These are phyloP conservation scores for Ceyx margarethae DNA, from an alignment of 2,113 vertebrate species.

Conservation along the genomic window DNA sequence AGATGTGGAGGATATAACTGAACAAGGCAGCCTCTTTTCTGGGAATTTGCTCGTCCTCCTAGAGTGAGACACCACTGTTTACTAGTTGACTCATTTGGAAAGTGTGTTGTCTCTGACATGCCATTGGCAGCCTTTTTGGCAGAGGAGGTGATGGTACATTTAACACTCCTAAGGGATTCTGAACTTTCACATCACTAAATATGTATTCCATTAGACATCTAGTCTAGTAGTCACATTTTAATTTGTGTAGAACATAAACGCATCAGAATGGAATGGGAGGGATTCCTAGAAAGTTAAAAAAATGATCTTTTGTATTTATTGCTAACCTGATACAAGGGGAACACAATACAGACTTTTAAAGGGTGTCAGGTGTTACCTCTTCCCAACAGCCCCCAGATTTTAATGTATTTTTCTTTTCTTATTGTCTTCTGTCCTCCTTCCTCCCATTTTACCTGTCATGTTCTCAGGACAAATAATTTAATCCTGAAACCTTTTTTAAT, in stretches of 20 bases:
- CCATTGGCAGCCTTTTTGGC: not conserved
- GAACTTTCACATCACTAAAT: conserved; percentile 21
- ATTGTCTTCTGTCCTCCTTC: accelerated
- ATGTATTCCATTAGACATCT: conserved; percentile 11
- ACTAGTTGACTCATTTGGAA: not conserved
- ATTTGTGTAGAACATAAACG: conserved; percentile 8
- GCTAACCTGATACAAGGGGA: not conserved
- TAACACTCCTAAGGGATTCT: not conserved
- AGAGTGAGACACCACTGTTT: not conserved
- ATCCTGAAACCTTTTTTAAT: not conserved
- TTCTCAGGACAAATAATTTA: not conserved
- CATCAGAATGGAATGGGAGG: not conserved
- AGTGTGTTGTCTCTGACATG: not conserved
- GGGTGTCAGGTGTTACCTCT: not conserved
- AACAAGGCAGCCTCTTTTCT: not conserved
- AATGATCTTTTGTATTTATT: not conserved
- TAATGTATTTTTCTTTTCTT: not conserved
- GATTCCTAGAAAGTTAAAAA: conserved; percentile 12
- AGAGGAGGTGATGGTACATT: not conserved
- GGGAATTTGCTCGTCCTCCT: not conserved
- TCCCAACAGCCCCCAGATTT: not conserved
- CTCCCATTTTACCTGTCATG: not conserved
- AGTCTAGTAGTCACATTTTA: not conserved
- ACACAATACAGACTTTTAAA: not conserved
- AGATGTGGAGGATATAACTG: not conserved